Conservation (phyloP, 2,113 vertebrate species). For the Vulpes lagopus region DNA sequence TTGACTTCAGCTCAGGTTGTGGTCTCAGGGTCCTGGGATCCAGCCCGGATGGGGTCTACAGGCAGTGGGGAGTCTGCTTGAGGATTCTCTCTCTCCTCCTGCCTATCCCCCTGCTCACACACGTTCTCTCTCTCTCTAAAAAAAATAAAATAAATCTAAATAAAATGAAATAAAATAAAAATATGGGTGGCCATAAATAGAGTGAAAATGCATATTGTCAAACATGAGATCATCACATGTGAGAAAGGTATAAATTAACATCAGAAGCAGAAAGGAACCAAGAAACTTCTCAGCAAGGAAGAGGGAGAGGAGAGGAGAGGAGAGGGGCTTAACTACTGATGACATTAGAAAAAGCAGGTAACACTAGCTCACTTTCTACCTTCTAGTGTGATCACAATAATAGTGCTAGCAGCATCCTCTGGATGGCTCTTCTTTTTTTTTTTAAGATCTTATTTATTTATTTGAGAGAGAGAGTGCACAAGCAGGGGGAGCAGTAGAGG, state of each 20-base stretch:
- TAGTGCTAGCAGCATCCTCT: background rate
- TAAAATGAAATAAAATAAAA: background rate
- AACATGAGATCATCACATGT: background rate
- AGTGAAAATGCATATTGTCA: background rate
- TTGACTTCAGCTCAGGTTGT: background rate
- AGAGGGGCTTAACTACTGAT: too few relatives aligned
- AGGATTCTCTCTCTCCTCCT: background rate
- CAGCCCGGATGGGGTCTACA: background rate
- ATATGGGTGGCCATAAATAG: background rate
- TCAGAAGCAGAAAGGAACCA: background rate
- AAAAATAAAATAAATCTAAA: background rate
- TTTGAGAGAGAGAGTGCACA: too few relatives aligned
- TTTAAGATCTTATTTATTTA: too few relatives aligned
- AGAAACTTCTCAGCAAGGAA: background rate
- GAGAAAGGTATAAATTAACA: background rate
- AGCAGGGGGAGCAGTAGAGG: too few relatives aligned
- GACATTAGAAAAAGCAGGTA: background rate
- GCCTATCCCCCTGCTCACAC: background rate
- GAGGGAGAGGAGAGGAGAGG: too few relatives aligned
- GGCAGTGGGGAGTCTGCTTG: background rate
- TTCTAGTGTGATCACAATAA: background rate
- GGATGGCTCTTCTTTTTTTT: too few relatives aligned
- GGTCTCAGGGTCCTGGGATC: background rate
- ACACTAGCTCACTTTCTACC: background rate
- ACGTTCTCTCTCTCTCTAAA: background rate